A percentile compares a stretch with the other conserved stretches of the same genome.
Evolutionary conservation across 2,888 invertebrate genomes (phyloP).

Genomic region (Drosophila cyrtoloma): DNA sequence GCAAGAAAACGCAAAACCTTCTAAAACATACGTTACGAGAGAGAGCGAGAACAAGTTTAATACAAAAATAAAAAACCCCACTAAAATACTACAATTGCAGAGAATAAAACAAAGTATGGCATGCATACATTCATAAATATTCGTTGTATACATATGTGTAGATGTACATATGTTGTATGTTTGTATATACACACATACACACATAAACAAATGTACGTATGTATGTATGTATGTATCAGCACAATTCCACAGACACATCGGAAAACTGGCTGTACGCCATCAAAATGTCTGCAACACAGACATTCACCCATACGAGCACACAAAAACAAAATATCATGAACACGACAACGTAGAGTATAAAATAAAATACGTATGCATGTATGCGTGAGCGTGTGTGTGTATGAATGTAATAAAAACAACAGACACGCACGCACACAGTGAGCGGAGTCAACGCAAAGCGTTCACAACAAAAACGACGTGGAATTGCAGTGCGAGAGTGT

Average conservation of each 20-base stretch:
- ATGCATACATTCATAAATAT: constrained; percentile 9
- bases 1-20: constrained; percentile 40
- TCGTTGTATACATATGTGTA: neutral
- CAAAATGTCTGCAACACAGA: constrained; percentile 64
- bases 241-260: constrained; percentile 50
- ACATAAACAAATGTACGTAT: constrained; percentile 1
- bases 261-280: constrained; percentile 81
- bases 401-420: constrained; percentile 62
- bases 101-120: constrained; percentile 5
- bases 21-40: constrained; percentile 27
- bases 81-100: constrained; percentile 22
- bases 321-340: constrained; percentile 41
- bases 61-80: constrained; percentile 39
- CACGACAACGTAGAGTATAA: constrained; percentile 44
- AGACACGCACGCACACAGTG: constrained; percentile 62
- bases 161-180: neutral
- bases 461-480: constrained; percentile 61
- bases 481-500: constrained; percentile 61
- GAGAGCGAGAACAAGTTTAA: constrained; percentile 50
- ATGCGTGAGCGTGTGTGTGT: constrained; percentile 28
- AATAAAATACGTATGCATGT: constrained; percentile 46
- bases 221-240: constrained; percentile 7
- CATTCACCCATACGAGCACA: constrained; percentile 49
- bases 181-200: neutral
- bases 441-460: constrained; percentile 52